Base-by-base conservation (phyloP, 2,797 vertebrate genomes). In the Borostomias antarcticus region DNA sequence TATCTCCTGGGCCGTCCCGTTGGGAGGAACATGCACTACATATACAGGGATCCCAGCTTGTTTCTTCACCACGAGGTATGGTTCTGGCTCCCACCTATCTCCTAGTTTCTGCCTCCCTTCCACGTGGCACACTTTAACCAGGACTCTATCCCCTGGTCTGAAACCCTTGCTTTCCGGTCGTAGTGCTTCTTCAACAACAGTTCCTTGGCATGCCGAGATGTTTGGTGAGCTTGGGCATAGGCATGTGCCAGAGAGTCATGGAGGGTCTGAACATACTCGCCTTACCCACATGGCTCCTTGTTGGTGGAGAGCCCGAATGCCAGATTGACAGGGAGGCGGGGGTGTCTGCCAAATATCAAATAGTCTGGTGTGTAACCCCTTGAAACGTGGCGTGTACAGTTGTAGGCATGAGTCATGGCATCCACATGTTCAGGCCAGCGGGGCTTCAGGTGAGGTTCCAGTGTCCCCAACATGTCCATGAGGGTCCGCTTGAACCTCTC, bases 331-430 rank as follows among this genome's bases (percentile, higher is more conserved):
- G 59, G 73, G 7, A 75, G 70, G 5, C 65, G 48, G 3, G 73
- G 70, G 35, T 73, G 66, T 10, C 73, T 66, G 0, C 66, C 66
- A 25, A 74, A 81, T 70, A 81, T 79, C 0, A 81, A 64, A n/a
- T 58, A 81, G 19, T 77, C 69, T n/a, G 58, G 69, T 1, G 54
- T 72, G 9, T 72, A 85, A 0, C 79, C 79, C 4, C 66, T 83
- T 0, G 71, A 85, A 13, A 80, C 48, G 5, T 79, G 71, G 3
- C 2, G 17, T 2, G 69, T 70, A 45, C 77, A 80, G 58, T 76
- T 84, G 21, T 82, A 82, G 0, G 71, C 58, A 2, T 81, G 75
- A 4, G 74, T 81, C 76, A 84, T 73, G 0, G 68, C 72, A 56
- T 83, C 79, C 28, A 77, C 19, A 48, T 81, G 2, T 8, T 83